Percentiles rank a stretch among this genome's conserved stretches.
phyloP scores from a whole-genome alignment of 2,797 vertebrate genomes.

The Acipenser ruthenus region DNA sequence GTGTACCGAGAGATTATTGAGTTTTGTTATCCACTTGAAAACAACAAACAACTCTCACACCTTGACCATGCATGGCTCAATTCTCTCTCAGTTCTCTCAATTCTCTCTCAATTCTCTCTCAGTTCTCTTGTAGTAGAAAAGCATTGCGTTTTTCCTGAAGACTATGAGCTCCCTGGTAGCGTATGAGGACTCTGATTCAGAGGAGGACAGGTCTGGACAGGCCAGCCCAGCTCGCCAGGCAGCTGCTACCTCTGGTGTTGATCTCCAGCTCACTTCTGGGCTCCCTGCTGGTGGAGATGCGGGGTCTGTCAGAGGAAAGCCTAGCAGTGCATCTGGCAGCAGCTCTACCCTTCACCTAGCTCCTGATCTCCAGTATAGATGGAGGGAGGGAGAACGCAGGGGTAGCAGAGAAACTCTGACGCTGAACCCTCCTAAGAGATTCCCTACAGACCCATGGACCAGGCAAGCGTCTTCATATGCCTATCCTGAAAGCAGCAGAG shows the following conservation, averaged over 20 bases:
- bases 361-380: constrained; percentile 4
- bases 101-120: neutral
- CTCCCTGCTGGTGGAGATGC: neutral
- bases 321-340: constrained; percentile 8
- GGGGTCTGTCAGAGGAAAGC: constrained; percentile 8
- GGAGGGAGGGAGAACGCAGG: constrained; percentile 1
- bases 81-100: neutral
- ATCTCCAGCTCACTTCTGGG: neutral
- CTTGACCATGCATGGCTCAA: too few species aligned
- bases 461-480: neutral
- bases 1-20: too few species aligned
- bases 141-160: neutral
- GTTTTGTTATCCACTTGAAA: too few species aligned
- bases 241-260: constrained; percentile 7
- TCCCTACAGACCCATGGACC: neutral
- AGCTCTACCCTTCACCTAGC: constrained; percentile 1
- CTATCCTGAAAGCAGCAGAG: constrained; percentile 14
- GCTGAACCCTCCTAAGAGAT: constrained; percentile 14
- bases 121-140: neutral
- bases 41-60: too few species aligned
- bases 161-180: constrained; percentile 78
- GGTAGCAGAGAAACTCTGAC: constrained; percentile 1
- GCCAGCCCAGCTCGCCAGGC: neutral
- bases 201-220: constrained; percentile 48
- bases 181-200: constrained; percentile 85